Conservation (phyloP, 2,888 invertebrate species). For the Alitta virens region DNA sequence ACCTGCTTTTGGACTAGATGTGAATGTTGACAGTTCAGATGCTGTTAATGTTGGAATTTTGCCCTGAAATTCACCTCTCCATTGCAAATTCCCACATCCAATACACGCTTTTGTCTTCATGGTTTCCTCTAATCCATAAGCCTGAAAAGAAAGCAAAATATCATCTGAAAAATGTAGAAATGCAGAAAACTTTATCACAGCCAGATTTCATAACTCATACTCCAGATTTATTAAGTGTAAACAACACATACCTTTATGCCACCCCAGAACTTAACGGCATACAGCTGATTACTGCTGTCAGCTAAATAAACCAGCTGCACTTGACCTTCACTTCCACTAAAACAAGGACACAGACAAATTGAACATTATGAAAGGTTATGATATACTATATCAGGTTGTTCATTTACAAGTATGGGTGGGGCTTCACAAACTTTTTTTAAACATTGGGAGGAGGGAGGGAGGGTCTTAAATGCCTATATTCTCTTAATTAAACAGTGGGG, state of each 20-base stretch:
- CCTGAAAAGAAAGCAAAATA: slow-evolving; percentile 26
- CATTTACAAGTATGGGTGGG: neutral
- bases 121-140: slow-evolving; percentile 32
- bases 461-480: too few relatives aligned
- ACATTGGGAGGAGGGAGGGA: too few relatives aligned
- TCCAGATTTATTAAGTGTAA: neutral
- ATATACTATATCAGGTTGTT: too few relatives aligned
- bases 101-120: slow-evolving; percentile 32
- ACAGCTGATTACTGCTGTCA: slow-evolving; percentile 62
- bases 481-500: too few relatives aligned
- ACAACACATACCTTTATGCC: slow-evolving; percentile 54
- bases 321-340: slow-evolving; percentile 43
- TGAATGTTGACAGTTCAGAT: slow-evolving; percentile 5
- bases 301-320: slow-evolving; percentile 65
- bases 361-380: too few relatives aligned
- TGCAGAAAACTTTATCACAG: neutral
- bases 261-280: slow-evolving; percentile 64
- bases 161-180: neutral
- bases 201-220: too few relatives aligned
- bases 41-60: slow-evolving; percentile 6
- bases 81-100: slow-evolving; percentile 35
- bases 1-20: slow-evolving; percentile 12
- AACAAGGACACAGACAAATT: neutral
- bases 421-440: neutral
- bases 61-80: slow-evolving; percentile 8